Evolutionary conservation across 2,113 vertebrate species (phyloP), one percentile per base, ranked within the genome.

Genomic region (Sturnira hondurensis): DNA sequence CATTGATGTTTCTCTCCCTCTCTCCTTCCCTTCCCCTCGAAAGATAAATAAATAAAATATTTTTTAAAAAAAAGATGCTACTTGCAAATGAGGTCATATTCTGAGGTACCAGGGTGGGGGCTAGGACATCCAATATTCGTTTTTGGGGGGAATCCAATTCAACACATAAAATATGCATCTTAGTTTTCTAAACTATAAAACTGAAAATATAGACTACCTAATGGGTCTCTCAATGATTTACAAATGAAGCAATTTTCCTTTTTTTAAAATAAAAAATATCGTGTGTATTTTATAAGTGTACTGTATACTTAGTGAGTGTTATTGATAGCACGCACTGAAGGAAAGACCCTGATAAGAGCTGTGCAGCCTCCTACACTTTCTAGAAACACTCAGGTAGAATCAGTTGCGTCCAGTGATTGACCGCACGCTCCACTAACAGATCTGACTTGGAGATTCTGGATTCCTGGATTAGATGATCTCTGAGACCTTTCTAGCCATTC

Each of bases 171-270:
- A 45, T 28, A 16, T 47, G n/a, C 58, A 3, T 91, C 43, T 77
- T 24, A 61, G 19, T 86, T 77, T 96, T 56, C 56, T 47, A 36
- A 63, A 19, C 31, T 38, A 71, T 45, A 50, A 56, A 56, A 45
- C 10, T 85, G 9, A 16, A 12, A 91, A 31, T 54, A 67, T 2
- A 28, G 24, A 33, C 5, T 58, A 77, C 8, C 13, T 78, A 45
- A 68, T 19, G 11, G 36, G 17, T 7, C 17, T 82, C 28, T 41
- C 45, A 58, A 41, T 1, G 31, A 86, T 41, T 31, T 58, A 33
- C 54, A 12, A 17, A 50, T 58, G 11, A 41, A 86, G 13, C n/a
- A 93, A 71, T 61, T 81, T 84, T 82, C 31, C 77, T 84, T 92
- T 86, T 77, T 15, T 65, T 36, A 41, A 45, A 74, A 81, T 31